Evolutionary conservation across 2,888 invertebrate species (phyloP), one percentile per base, ranked within the genome.

Genomic region (Sinotaia quadrata): DNA sequence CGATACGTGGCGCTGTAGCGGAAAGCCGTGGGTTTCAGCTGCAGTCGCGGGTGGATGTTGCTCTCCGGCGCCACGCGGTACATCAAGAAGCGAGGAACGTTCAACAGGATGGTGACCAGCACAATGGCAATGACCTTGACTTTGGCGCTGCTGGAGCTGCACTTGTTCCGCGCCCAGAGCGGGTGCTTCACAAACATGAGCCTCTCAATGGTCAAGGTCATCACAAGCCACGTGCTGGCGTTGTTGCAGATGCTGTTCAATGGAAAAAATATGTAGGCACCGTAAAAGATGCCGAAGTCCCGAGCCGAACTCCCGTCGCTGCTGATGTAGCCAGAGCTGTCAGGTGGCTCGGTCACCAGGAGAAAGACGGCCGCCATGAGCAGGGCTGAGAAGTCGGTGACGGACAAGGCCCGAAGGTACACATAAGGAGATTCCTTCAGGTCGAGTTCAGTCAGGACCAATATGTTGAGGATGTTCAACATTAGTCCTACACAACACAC

Each of bases 371-470:
- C 77, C 15, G 83, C 79, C 47, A 85, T 75, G 10, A 80, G 60
- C 24, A 86, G 77, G 31, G 83, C 83, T 18, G 74, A 58, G 41
- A 85, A 74, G 69, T 86, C 86, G 0, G 81, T 78, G 34, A 80
- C 74, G 1, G 85, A 84, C 41, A 86, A 78, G 15, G 81, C 83
- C 7, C 81, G 80, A 4, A 86, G 78, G 67, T 85, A 85, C 18
- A 83, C 82, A 73, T 86, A 86, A 0, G 86, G 84, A 0, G 86
- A 86, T 67, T 83, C 82, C 33, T 81, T 83, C 67, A 86, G 76
- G 65, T 80, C 76, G 31, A 76, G 78, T 49, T 82, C 80, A 21
- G 83, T 80, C 21, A 86, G 75, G 18, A 86, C 82, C 36, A 81
- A 67, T 57, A 85, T 68, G 74, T 85, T 86, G 8, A 86, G 61